These are phyloP conservation scores for Anorthoa munda DNA, from an alignment of 2,888 invertebrate species.

Conservation along the genomic window DNA sequence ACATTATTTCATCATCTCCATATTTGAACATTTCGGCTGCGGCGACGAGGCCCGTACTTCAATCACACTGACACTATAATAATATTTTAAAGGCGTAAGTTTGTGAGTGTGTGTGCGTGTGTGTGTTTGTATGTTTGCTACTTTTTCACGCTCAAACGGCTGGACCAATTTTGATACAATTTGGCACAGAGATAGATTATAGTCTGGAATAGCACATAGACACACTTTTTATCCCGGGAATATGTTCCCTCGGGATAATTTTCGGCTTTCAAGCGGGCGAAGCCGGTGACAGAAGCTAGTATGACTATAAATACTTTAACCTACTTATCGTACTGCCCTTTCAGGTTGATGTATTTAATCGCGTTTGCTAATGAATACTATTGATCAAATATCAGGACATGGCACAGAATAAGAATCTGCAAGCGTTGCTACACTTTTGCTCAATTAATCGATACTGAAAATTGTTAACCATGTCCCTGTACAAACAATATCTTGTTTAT, in stretches of 20 bases:
- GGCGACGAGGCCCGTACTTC: constrained; percentile 18
- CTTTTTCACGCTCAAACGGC: too few species aligned
- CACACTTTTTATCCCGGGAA: too few species aligned
- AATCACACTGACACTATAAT: too few species aligned
- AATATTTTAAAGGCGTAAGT: too few species aligned
- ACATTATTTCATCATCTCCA: constrained; percentile 33
- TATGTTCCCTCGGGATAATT: too few species aligned
- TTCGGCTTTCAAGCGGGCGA: too few species aligned
- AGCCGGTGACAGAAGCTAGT: neutral
- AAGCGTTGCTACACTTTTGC: constrained; percentile 11
- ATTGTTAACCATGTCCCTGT: neutral
- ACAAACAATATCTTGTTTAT: neutral
- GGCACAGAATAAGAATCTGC: constrained; percentile 19
- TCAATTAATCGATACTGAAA: constrained; percentile 2
- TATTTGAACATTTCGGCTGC: constrained; percentile 38
- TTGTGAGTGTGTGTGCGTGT: too few species aligned
- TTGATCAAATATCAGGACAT: constrained; percentile 32
- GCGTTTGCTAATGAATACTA: constrained; percentile 21
- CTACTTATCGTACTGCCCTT: constrained; percentile 31
- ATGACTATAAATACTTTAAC: constrained; percentile 43
- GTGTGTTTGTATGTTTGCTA: too few species aligned
- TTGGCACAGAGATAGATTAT: too few species aligned
- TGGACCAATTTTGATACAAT: too few species aligned
- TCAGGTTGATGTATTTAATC: constrained; percentile 16
- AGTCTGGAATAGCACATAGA: too few species aligned